These are phyloP conservation scores for Rynchops niger DNA, from an alignment of 2,113 vertebrate genomes.

Conservation along the genomic window DNA sequence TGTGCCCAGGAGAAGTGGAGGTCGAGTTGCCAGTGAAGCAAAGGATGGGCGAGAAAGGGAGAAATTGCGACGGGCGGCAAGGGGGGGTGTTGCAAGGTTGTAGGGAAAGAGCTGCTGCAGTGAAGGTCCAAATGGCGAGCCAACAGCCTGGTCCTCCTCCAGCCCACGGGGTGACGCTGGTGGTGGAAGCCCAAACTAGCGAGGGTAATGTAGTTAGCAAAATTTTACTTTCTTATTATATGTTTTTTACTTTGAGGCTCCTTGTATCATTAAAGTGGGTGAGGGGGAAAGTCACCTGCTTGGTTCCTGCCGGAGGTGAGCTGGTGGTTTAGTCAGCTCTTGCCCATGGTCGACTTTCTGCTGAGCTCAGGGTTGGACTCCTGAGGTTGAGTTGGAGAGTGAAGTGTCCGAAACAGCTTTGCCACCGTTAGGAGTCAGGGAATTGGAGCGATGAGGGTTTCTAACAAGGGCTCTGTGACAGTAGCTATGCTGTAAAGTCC, in stretches of 20 bases:
- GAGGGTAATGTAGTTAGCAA: neutral
- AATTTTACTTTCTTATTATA: neutral
- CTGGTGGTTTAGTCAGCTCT: neutral
- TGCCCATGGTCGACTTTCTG: neutral
- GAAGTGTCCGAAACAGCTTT: neutral
- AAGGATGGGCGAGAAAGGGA: neutral
- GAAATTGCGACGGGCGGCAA: neutral
- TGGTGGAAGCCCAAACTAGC: accelerated
- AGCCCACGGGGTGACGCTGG: neutral
- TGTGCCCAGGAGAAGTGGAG: accelerated
- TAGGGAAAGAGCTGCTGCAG: neutral
- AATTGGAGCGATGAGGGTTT: neutral
- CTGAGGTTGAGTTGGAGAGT: neutral
- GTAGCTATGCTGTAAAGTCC: accelerated
- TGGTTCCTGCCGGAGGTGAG: accelerated
- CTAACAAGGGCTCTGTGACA: neutral
- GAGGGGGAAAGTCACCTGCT: neutral
- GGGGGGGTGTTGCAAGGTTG: neutral
- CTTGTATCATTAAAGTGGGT: neutral
- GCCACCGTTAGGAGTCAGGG: neutral
- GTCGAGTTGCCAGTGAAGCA: neutral
- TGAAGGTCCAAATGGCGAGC: neutral
- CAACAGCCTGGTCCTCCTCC: neutral
- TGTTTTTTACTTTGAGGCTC: neutral
- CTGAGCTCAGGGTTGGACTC: neutral